Percentiles rank a stretch among this genome's conserved stretches.
These are phyloP conservation scores for Molossus molossus DNA, from an alignment of 2,797 vertebrate species.

Conservation along the genomic window DNA sequence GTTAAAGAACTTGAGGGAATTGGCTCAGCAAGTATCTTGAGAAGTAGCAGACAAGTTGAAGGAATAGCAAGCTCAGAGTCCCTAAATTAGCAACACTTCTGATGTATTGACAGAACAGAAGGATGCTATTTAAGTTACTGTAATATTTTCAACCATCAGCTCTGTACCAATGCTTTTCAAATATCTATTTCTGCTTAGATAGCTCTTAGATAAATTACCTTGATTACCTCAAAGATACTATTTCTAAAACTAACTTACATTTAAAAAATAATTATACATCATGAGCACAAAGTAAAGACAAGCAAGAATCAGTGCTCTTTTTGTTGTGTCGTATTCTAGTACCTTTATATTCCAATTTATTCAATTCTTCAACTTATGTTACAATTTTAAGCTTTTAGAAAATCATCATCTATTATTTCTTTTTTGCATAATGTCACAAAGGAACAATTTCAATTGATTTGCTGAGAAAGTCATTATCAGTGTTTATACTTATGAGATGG, in stretches of 20 bases:
- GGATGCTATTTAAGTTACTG: background rate
- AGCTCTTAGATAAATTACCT: background rate
- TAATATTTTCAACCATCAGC: background rate
- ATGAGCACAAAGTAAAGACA: background rate
- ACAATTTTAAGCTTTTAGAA: background rate
- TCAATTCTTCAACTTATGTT: background rate
- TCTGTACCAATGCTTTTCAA: background rate
- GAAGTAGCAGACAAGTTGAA: background rate
- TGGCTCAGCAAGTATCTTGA: background rate
- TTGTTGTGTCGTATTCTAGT: background rate
- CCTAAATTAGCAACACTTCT: background rate
- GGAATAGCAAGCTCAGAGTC: background rate
- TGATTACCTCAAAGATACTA: background rate
- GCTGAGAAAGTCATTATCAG: background rate
- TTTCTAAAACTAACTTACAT: background rate
- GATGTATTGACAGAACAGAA: background rate
- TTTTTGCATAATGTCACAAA: background rate
- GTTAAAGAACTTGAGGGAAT: background rate
- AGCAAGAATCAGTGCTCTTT: background rate
- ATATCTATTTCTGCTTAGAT: background rate
- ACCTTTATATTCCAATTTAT: background rate
- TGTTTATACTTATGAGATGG: background rate
- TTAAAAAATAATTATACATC: background rate
- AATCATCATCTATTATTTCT: background rate
- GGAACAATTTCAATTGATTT: background rate